Evolutionary conservation across 2,888 invertebrate species (phyloP).

Genomic region (Campaea margaritaria): DNA sequence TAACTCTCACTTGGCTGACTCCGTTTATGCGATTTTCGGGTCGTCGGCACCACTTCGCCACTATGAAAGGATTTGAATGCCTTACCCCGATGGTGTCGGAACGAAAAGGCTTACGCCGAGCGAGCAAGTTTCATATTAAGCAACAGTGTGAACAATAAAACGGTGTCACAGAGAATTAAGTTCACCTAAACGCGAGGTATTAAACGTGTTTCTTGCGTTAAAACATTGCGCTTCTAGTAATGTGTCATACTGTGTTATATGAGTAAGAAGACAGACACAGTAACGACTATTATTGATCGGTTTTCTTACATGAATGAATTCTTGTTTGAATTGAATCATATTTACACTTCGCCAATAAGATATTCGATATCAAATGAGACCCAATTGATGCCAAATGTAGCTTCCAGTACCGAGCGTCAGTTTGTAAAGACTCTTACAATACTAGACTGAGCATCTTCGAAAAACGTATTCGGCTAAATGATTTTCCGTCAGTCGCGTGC

Average conservation of each 20-base stretch:
- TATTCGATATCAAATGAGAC: too few relatives aligned
- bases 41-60: constrained; percentile 43
- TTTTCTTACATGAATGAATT: not conserved
- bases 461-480: constrained; percentile 29
- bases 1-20: constrained; percentile 43
- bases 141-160: constrained; percentile 25
- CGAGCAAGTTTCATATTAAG: constrained; percentile 19
- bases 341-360: too few relatives aligned
- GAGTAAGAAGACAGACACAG: not conserved
- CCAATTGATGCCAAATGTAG: not conserved
- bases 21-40: constrained; percentile 48
- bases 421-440: constrained; percentile 2
- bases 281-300: too few relatives aligned
- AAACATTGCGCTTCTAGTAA: not conserved
- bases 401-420: not conserved
- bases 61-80: constrained; percentile 42
- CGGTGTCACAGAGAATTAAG: constrained; percentile 23
- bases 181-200: constrained; percentile 14
- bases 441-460: not conserved
- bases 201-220: constrained; percentile 1
- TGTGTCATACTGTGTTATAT: not conserved
- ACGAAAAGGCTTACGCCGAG: constrained; percentile 17
- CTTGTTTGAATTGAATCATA: not conserved
- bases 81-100: constrained; percentile 16
- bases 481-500: constrained; percentile 38